Percentiles rank a stretch among this genome's conserved stretches.
Evolutionary conservation across 2,888 invertebrate species (phyloP).

Genomic region (Xestobium rufovillosum): DNA sequence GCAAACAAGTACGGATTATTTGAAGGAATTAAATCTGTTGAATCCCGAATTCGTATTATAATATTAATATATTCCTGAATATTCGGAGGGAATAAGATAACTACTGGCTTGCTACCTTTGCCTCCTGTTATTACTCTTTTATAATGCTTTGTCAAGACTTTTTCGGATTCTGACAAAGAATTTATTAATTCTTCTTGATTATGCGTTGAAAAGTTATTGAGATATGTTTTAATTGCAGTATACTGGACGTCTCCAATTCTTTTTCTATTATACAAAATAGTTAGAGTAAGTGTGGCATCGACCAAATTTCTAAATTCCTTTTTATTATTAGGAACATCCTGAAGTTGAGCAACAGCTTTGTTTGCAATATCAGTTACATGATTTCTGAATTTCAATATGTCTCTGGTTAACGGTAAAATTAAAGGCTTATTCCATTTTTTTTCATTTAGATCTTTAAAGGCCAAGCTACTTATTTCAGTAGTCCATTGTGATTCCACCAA

Average conservation of each 20-base stretch:
- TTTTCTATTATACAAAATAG: slow-evolving; percentile 1
- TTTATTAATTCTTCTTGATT: slow-evolving; percentile 8
- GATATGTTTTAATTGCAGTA: background rate
- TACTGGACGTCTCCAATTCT: slow-evolving; percentile 1
- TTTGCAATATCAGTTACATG: slow-evolving; percentile 4
- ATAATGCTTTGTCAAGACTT: slow-evolving; percentile 19
- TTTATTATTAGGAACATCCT: background rate
- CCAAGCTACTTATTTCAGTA: slow-evolving; percentile 14
- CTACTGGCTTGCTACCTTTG: background rate
- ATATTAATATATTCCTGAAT: background rate
- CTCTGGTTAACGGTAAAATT: slow-evolving; percentile 2
- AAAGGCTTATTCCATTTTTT: slow-evolving; percentile 5
- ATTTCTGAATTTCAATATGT: slow-evolving; percentile 8
- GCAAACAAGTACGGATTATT: no score
- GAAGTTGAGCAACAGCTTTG: slow-evolving; percentile 1
- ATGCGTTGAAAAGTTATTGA: background rate
- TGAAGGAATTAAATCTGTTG: no score
- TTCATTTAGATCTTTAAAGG: slow-evolving; percentile 11
- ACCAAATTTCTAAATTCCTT: background rate
- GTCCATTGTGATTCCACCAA: slow-evolving; percentile 14
- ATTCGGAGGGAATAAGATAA: background rate
- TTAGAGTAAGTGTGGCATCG: background rate
- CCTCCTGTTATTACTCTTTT: slow-evolving; percentile 6
- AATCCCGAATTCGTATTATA: no score
- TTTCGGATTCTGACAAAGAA: slow-evolving; percentile 22